Base-by-base conservation (phyloP, 2,797 vertebrate genomes). In the Dendrocincla tyrannina region DNA sequence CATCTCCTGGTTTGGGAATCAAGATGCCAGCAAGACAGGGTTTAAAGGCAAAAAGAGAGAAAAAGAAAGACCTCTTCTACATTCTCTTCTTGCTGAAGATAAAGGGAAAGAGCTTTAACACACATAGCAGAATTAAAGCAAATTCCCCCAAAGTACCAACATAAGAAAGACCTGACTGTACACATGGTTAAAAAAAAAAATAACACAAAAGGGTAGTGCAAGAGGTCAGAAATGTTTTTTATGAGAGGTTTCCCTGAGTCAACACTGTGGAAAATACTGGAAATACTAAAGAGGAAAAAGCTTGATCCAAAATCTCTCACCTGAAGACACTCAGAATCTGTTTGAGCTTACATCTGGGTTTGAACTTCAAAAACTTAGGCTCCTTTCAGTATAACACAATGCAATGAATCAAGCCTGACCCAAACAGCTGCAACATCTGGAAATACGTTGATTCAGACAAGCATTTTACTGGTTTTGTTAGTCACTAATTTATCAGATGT, bases 1-100 rank as follows among this genome's bases (percentile, higher is more conserved):
- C 23, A 67, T n/a, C 41, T 73, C 42, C 59, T 37, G 47, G 22
- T 62, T 27, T 60, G 25, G 59, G 64, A 91, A 89, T 64, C 13
- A 67, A 64, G 56, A 85, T 64, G 47, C 32, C 64, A 49, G 6
- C 0, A 0, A 68, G 28, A 88, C 3, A 1, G 68, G 7, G 5
- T 8, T 30, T 77, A 35, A 80, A 64, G 42, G n/a, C 42, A 64
- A 85, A 93, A 1, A 4, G 50, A 66, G 33, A 81, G 37, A 22
- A 63, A 70, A 13, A 41, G 37, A 78, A 23, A 79, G 30, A 79
- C 7, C 27, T 74, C 32, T 33, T 82, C 35, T 8, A 13, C 47
- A 37, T 59, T 79, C 49, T 76, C 39, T 35, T 79, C n/a, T 42
- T 44, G 20, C 27, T 18, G 3, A 77, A 85, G 39, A 67, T 14